Base-by-base conservation (phyloP, 2,888 invertebrate species). In the Graphium colonna region DNA sequence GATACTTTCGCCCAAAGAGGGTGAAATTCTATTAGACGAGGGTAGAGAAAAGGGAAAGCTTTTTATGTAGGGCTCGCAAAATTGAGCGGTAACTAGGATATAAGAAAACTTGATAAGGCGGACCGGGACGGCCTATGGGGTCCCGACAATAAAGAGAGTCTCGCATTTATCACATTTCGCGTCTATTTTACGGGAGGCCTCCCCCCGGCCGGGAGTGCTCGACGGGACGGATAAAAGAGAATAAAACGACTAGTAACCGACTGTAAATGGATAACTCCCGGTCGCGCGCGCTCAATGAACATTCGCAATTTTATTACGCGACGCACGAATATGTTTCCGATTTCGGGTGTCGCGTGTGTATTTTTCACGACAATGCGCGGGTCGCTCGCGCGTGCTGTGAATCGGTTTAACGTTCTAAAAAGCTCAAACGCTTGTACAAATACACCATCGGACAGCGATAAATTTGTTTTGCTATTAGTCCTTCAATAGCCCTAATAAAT, bases 101-200 rank as follows among this genome's bases (percentile, higher is more conserved):
- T 81, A 84, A 79, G 80, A 83, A 83, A 88, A 83, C 77, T 82
- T 81, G 81, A 86, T 86, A 84, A 80, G 80, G 79, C 77, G 79
- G 72, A 73, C 72, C 69, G 71, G 69, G 71, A 72, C 68, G 68
- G 74, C 68, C 71, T 73, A 52, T 55, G 78, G 72, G 36, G 82
- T 75, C 76, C 74, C 73, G 67, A 79, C 82, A 87, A 75, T 86
- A 88, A 88, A 87, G 86, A 82, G 85, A 87, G 80, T 85, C 81
- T 82, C 79, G 84, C 85, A 89, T 89, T 89, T 89, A 88, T 89
- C 87, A 89, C 88, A 86, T 88, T 88, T 86, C 77, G 82, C 84
- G 85, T 89, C 82, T 87, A 87, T 88, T 89, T 88, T 84, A 85
- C 82, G 82, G 82, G 77, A 79, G 81, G 85, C 85, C 81, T 80